Percentiles rank a stretch among this genome's conserved stretches.
Conservation (phyloP, 2,888 invertebrate species). For the Troilus luridus region DNA sequence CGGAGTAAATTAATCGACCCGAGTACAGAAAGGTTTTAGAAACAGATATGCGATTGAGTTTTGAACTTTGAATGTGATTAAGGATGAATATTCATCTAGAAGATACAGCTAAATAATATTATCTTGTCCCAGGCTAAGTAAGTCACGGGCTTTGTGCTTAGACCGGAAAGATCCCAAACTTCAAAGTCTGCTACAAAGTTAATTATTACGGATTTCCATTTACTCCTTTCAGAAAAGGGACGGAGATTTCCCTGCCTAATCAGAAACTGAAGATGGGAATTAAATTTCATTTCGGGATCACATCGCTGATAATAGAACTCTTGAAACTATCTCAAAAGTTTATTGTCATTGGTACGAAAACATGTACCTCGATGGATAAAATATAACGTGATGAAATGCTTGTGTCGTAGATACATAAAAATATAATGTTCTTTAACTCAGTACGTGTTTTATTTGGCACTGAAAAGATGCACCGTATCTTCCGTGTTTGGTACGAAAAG, state of each 20-base stretch:
- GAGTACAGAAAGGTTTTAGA: not conserved
- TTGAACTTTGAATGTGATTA: not conserved
- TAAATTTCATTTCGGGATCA: not conserved
- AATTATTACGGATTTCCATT: constrained; percentile 35
- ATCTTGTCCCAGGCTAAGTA: not conserved
- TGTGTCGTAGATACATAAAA: no score
- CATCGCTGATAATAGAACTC: not conserved
- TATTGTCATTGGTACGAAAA: not conserved
- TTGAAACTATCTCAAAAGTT: not conserved
- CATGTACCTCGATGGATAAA: not conserved
- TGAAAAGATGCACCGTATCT: no score
- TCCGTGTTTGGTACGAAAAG: no score
- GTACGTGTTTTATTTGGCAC: no score
- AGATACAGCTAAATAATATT: not conserved
- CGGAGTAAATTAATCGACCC: no score
- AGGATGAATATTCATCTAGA: not conserved
- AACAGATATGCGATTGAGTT: not conserved
- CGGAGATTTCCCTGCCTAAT: not conserved
- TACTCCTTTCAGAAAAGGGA: not conserved
- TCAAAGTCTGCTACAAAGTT: not conserved
- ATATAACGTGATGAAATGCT: not conserved
- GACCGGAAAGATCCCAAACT: not conserved
- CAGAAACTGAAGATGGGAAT: not conserved
- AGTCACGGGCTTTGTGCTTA: not conserved
- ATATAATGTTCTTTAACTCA: no score